Percentiles rank a stretch among this genome's conserved stretches.
phyloP scores from a whole-genome alignment of 1,140 invertebrate species.

The Coelopa frigida region DNA sequence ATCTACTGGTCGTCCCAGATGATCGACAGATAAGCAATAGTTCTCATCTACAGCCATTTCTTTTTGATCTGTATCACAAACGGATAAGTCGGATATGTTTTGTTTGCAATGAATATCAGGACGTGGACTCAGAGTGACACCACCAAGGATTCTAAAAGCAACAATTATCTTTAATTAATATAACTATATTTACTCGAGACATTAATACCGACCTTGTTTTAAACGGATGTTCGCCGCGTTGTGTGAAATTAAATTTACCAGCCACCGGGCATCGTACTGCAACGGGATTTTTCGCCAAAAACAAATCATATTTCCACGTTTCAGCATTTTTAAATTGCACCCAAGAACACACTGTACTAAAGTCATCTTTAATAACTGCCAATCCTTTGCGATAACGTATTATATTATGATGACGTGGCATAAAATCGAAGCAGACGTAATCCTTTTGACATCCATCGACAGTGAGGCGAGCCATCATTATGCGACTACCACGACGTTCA shows the following conservation, averaged over 20 bases:
- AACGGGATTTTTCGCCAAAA: slow-evolving; percentile 83
- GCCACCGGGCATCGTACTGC: slow-evolving; percentile 91
- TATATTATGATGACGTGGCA: slow-evolving; percentile 91
- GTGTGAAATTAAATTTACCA: slow-evolving; percentile 90
- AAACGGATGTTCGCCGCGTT: slow-evolving; percentile 80
- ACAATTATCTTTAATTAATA: slow-evolving; percentile 1
- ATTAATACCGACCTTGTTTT: slow-evolving; percentile 55
- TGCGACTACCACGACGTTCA: slow-evolving; percentile 75
- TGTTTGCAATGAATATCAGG: slow-evolving; percentile 89
- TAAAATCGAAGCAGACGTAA: slow-evolving; percentile 94
- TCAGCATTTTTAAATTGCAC: slow-evolving; percentile 79
- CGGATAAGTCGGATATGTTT: slow-evolving; percentile 90
- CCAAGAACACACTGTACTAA: slow-evolving; percentile 89
- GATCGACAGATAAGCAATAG: slow-evolving; percentile 92
- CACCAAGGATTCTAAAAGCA: slow-evolving; percentile 72
- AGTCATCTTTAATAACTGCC: slow-evolving; percentile 82
- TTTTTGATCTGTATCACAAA: slow-evolving; percentile 89
- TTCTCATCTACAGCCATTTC: slow-evolving; percentile 89
- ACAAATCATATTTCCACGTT: slow-evolving; percentile 82
- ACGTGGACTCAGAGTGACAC: slow-evolving; percentile 86
- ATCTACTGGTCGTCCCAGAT: slow-evolving; percentile 85
- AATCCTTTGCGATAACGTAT: slow-evolving; percentile 85
- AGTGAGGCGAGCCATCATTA: slow-evolving; percentile 92
- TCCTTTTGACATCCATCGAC: slow-evolving; percentile 98
- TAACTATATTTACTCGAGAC: not conserved